Conservation (phyloP, 2,797 vertebrate genomes). For the Heliangelus exortis region DNA sequence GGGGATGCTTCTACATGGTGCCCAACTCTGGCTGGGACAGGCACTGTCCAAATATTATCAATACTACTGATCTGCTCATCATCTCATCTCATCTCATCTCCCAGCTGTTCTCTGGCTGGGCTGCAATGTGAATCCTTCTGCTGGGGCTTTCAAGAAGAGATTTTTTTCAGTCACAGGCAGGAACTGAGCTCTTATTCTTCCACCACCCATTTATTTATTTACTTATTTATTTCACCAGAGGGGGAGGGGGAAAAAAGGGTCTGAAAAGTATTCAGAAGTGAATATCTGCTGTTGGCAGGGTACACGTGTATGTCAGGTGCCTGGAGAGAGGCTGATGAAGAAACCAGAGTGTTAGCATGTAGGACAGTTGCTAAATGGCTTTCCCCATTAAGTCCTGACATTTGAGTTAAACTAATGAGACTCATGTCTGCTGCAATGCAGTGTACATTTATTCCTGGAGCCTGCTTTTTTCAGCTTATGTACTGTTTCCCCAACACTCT, state of each 20-base stretch:
- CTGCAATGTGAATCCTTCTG: neutral
- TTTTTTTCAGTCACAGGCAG: neutral
- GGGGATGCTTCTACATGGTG: rapidly evolving
- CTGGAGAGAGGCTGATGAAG: slow-evolving; percentile 16
- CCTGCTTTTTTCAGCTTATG: slow-evolving; percentile 47
- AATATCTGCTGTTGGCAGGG: neutral
- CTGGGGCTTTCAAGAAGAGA: neutral
- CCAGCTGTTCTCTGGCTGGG: neutral
- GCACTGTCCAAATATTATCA: neutral
- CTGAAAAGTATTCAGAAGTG: neutral
- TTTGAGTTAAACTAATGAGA: slow-evolving; percentile 67
- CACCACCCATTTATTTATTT: rapidly evolving
- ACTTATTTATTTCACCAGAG: too few relatives aligned
- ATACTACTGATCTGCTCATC: neutral
- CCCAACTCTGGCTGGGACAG: neutral
- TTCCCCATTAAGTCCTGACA: slow-evolving; percentile 58
- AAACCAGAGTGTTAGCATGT: neutral
- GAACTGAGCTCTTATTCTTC: neutral
- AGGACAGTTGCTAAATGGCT: slow-evolving; percentile 46
- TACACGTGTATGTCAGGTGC: neutral
- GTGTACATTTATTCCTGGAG: slow-evolving; percentile 52
- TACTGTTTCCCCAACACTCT: slow-evolving; percentile 52
- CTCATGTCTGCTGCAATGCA: slow-evolving; percentile 64
- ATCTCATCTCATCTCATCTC: neutral
- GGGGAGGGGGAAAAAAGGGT: neutral